These are phyloP conservation scores for Perodicticus potto DNA, from an alignment of 2,797 vertebrate species.

Conservation along the genomic window DNA sequence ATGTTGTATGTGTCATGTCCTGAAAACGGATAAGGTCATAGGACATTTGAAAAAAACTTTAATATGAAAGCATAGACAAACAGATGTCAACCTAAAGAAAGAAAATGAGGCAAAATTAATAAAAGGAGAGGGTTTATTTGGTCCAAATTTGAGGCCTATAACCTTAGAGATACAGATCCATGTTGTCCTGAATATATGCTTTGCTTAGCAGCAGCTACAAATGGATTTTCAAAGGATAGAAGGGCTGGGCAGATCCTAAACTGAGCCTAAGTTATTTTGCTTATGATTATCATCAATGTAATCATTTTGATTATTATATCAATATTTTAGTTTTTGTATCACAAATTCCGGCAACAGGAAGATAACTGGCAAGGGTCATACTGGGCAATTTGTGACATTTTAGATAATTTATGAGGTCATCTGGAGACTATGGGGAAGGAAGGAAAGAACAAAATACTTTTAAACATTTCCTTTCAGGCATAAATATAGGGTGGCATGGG, in stretches of 20 bases:
- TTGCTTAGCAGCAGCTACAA: neutral
- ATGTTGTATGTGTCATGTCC: neutral
- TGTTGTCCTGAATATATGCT: neutral
- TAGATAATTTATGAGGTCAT: neutral
- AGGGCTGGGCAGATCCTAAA: neutral
- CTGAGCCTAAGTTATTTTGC: neutral
- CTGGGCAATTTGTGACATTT: neutral
- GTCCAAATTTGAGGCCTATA: neutral
- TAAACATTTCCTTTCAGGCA: neutral
- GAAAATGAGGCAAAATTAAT: neutral
- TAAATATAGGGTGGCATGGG: neutral
- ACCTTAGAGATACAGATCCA: neutral
- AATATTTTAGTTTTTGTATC: neutral
- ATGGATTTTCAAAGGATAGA: neutral
- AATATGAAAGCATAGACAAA: neutral
- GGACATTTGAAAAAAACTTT: neutral
- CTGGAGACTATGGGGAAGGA: neutral
- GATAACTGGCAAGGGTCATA: neutral
- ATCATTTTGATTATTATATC: neutral
- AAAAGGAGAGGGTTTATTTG: neutral
- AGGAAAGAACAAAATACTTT: neutral
- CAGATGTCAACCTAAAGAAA: neutral
- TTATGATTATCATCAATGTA: too few relatives aligned
- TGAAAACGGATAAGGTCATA: neutral
- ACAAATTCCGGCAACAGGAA: neutral